Evolutionary conservation across 37 sponge, comb jelly and placozoan genomes (phyloP), one percentile per base, ranked within the genome.

Genomic region (Halichondria panicea): DNA sequence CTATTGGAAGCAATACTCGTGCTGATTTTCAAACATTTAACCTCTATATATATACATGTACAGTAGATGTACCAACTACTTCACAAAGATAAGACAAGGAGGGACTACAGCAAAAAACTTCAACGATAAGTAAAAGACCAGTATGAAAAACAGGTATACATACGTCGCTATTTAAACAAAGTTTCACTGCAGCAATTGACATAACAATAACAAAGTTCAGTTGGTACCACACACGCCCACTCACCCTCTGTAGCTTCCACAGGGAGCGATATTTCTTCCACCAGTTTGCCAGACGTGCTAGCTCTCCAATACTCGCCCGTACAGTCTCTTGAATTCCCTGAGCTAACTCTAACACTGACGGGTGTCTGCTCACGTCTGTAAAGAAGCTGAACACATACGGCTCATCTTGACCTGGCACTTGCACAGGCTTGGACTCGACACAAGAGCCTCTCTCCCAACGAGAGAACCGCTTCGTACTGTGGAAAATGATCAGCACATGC

Each of bases 401-500:
- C 28, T 98, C 94, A 64, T 90, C 93, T 68, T 88, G 74, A 6
- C 89, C 96, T 18, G 93, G 84, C 21, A 96, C 86, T 19, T 71
- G 75, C 73, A 87, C 88, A 5, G 94, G 92, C 30, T 82, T 80
- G 7, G 93, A 84, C 69, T 95, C 96, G 11, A 88, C 57, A 56
- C 96, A 95, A 11, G 99, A 91, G 27, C 99, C 99, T 62, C 85
- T 52, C 92, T 84, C 69, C 99, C 99, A 98, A 0, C 99, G 85
- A 59, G 77, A 68, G 62, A 98, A 98, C 74, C 76, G 73, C 78
- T 84, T 93, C 28, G 94, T 93, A 41, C 94, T 91, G n/a, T 22
- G 4, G 4, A 4, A 66, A 66, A 39, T 24, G 8, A 43, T 40
- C 22, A 1, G 37, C 6, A 4, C 22, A 39, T 66, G 1, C 15